Evolutionary conservation across 1,140 invertebrate species (phyloP).

Genomic region (Formica exsecta): DNA sequence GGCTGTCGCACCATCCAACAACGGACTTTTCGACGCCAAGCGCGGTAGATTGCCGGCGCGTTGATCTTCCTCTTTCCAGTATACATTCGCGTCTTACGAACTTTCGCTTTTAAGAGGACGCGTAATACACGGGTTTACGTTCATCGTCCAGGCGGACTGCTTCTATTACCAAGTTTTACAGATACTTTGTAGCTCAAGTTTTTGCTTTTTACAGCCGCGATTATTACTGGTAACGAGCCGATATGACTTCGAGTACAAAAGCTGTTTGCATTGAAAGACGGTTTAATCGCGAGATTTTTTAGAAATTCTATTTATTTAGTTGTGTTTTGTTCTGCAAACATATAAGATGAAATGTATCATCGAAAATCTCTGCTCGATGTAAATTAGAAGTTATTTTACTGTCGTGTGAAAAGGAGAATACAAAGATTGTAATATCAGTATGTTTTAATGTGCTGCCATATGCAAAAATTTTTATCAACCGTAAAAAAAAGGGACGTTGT

Average conservation of each 20-base stretch:
- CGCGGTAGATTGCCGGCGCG: background rate
- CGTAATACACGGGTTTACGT: conserved; percentile 3
- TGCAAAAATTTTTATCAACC: background rate
- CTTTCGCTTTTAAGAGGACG: background rate
- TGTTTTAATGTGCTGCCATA: background rate
- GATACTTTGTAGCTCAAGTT: conserved; percentile 11
- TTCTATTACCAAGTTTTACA: conserved; percentile 26
- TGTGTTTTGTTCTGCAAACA: background rate
- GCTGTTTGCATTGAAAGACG: background rate
- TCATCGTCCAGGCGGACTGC: background rate
- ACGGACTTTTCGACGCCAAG: conserved; percentile 22
- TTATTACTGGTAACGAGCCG: background rate
- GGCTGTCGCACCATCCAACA: conserved; percentile 2
- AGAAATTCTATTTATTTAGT: background rate
- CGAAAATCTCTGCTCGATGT: conserved; percentile 6
- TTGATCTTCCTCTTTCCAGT: background rate
- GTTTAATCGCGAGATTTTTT: conserved; percentile 12
- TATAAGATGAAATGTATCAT: background rate
- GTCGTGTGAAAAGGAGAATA: background rate
- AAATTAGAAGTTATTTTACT: conserved; percentile 10
- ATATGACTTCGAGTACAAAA: background rate
- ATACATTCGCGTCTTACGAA: conserved; percentile 1
- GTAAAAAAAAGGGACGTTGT: background rate
- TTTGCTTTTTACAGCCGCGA: background rate
- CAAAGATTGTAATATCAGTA: background rate